These are phyloP conservation scores for Mactromeris polynyma DNA, from an alignment of 2,888 invertebrate species.

Conservation along the genomic window DNA sequence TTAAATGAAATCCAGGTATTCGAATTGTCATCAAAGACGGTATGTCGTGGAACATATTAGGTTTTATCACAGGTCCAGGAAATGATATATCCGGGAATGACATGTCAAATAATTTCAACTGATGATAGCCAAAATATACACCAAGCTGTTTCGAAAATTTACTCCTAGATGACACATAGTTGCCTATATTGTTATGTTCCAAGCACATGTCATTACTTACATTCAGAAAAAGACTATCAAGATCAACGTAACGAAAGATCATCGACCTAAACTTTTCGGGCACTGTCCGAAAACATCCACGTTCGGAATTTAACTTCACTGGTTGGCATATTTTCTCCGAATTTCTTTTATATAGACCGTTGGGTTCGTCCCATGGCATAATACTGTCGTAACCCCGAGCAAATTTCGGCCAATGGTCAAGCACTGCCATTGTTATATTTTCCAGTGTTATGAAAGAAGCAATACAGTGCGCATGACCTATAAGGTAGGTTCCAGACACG, in stretches of 20 bases:
- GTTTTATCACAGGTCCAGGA: constrained; percentile 13
- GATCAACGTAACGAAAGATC: neutral
- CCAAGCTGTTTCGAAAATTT: constrained; percentile 7
- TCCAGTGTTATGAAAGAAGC: neutral
- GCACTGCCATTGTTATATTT: neutral
- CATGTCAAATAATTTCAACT: constrained; percentile 20
- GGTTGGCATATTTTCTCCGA: neutral
- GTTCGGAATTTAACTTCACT: neutral
- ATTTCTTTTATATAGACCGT: neutral
- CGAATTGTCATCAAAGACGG: neutral
- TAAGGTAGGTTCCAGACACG: constrained; percentile 5
- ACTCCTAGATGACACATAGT: neutral
- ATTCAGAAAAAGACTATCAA: constrained; percentile 9
- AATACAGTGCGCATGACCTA: neutral
- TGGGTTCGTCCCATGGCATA: neutral
- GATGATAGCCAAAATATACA: neutral
- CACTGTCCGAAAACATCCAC: neutral
- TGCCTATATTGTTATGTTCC: constrained; percentile 16
- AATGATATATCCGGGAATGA: neutral
- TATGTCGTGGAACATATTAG: constrained; percentile 16
- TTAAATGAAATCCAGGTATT: neutral
- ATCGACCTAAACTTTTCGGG: neutral
- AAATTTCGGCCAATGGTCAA: constrained; percentile 27
- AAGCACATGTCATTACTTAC: neutral
- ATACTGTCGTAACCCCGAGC: constrained; percentile 8